Evolutionary conservation across 2,797 vertebrate species (phyloP).

Genomic region (Phrynocephalus vlangalii): DNA sequence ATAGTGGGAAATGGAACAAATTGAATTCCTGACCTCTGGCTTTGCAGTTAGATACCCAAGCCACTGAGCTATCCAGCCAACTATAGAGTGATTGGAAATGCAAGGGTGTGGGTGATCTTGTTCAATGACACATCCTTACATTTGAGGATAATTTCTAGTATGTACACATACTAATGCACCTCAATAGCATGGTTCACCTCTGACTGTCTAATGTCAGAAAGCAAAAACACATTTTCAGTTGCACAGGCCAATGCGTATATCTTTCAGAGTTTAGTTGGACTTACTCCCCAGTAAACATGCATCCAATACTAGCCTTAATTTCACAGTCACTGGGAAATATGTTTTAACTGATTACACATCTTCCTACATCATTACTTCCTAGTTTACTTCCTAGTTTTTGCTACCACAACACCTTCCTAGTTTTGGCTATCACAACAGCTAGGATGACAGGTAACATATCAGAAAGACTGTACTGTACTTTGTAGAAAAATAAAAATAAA

Average conservation of each 20-base stretch:
- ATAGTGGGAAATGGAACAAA: too few species aligned
- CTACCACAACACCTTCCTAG: not conserved
- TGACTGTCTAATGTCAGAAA: not conserved
- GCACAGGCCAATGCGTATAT: not conserved
- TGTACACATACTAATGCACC: not conserved
- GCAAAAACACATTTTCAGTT: not conserved
- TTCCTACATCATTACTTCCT: not conserved
- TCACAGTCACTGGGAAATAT: not conserved
- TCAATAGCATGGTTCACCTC: not conserved
- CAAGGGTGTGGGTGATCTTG: too few species aligned
- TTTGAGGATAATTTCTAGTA: not conserved
- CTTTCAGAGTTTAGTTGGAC: not conserved
- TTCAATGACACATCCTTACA: too few species aligned
- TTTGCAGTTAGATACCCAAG: too few species aligned
- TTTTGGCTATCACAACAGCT: not conserved
- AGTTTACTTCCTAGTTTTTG: too few species aligned
- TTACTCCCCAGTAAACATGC: not conserved
- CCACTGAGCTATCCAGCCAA: too few species aligned
- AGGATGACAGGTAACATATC: not conserved
- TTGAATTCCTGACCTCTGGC: too few species aligned
- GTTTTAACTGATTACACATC: not conserved
- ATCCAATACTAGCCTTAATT: not conserved
- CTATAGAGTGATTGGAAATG: too few species aligned
- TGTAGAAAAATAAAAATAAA: not conserved
- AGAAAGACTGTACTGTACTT: conserved; percentile 35